phyloP scores from a whole-genome alignment of 2,113 vertebrate species.

The Podarcis raffonei region DNA sequence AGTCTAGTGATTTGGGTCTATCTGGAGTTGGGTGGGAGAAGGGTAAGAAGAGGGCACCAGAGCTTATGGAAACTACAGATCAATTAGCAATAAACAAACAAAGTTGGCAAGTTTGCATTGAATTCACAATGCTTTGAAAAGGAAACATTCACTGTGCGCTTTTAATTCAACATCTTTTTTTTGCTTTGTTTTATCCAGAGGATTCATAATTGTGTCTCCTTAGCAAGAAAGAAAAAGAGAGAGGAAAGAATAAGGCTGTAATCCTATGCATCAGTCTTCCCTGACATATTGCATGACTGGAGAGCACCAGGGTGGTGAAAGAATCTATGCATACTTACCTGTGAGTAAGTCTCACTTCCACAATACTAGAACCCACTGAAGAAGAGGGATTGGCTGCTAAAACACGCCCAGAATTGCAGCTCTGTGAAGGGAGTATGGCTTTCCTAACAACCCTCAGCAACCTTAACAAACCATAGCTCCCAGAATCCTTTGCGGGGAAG shows the following conservation, averaged over 20 bases:
- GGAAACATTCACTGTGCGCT: background rate
- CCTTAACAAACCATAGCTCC: too few relatives aligned
- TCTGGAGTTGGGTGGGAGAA: constrained; percentile 19
- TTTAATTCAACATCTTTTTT: background rate
- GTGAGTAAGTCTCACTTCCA: too few relatives aligned
- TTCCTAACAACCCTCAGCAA: too few relatives aligned
- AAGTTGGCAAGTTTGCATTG: background rate
- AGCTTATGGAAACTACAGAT: constrained; percentile 6
- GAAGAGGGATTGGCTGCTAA: too few relatives aligned
- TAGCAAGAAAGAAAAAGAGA: background rate
- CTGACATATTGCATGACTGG: too few relatives aligned
- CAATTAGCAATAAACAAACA: background rate
- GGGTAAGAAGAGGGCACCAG: constrained; percentile 6
- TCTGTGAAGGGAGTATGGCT: too few relatives aligned
- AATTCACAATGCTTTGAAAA: background rate
- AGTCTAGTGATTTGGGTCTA: background rate
- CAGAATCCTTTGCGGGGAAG: too few relatives aligned
- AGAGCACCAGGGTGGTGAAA: too few relatives aligned
- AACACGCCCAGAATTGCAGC: too few relatives aligned
- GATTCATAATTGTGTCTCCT: background rate
- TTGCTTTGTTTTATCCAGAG: background rate
- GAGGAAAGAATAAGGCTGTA: background rate
- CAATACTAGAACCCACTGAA: too few relatives aligned
- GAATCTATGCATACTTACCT: too few relatives aligned
- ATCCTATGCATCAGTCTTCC: background rate